Conservation (phyloP, 2,797 vertebrate species). For the Pachyuromys duprasi region DNA sequence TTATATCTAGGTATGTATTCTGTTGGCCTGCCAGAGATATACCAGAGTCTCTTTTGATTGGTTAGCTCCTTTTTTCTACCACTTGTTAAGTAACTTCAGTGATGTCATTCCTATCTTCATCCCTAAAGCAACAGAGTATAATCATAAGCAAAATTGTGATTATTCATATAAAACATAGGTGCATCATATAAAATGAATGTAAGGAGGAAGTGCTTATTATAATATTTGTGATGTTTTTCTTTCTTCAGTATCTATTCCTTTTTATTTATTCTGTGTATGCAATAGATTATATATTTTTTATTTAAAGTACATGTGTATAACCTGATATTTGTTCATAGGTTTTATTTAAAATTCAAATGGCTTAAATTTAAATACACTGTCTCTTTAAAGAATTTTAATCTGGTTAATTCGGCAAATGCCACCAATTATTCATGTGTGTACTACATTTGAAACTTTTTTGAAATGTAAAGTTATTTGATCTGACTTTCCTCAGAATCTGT, state of each 20-base stretch:
- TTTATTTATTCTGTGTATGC: background rate
- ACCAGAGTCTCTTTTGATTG: background rate
- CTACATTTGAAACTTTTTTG: slow-evolving; percentile 6
- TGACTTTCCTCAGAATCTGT: background rate
- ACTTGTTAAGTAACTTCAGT: background rate
- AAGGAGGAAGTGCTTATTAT: slow-evolving; percentile 1
- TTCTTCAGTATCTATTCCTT: background rate
- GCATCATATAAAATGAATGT: background rate
- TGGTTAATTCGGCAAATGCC: background rate
- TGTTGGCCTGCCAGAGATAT: background rate
- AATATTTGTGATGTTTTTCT: background rate
- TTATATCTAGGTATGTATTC: background rate
- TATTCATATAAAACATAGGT: background rate
- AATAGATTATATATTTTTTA: background rate
- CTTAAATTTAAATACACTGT: background rate
- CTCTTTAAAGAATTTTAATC: background rate
- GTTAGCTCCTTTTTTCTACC: background rate
- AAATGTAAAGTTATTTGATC: slow-evolving; percentile 38
- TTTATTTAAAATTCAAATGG: slow-evolving; percentile 14
- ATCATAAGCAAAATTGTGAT: background rate
- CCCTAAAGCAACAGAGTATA: background rate
- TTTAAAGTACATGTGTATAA: background rate
- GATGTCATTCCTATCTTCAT: background rate
- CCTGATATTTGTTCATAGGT: background rate
- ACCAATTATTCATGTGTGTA: background rate